Base-by-base conservation (phyloP, 2,113 vertebrate species). In the Hippocampus comes region DNA sequence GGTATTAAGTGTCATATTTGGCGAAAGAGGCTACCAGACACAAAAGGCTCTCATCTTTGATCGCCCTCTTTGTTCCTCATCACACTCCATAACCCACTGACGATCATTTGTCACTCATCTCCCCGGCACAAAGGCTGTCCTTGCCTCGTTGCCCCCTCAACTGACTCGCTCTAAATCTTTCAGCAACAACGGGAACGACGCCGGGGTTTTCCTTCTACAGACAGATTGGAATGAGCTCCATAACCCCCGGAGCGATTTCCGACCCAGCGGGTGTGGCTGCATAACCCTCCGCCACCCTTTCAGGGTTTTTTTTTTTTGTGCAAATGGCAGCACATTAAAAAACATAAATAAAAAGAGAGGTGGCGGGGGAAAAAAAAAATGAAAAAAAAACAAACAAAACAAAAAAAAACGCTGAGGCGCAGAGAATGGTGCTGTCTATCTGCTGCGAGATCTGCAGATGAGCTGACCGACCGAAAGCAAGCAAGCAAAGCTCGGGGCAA, bases 391-490 rank as follows among this genome's bases (percentile, higher is more conserved):
- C n/a, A n/a, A n/a, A n/a, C n/a, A n/a, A 1, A 43, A 43, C 9
- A 43, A 10, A 18, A 67, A 84, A 82, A 86, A 82, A 66, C 34
- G 83, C 86, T 82, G 81, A 83, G 73, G 75, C 74, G 15, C 9
- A 56, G 21, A 56, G 21, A 56, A 56, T 10, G 20, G 9, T n/a
- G 69, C 25, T 84, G 83, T 88, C 89, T 84, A 88, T 89, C 87
- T 79, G 76, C 74, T 65, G 56, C 18, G 67, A 83, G 86, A 90
- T 91, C 89, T 86, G 81, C 74, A 91, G 86, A 89, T 88, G 85
- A 90, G 85, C 88, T 80, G 86, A 89, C 82, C 82, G 82, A 91
- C 89, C 86, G 87, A 87, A 86, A 91, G 84, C 75, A 86, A 88
- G 87, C 90, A 82, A 80, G 34, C 90, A 82, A 80, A 73, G 85